Evolutionary conservation across 2,797 vertebrate species (phyloP), one percentile per base, ranked within the genome.

Genomic region (Sebastes iracundus): DNA sequence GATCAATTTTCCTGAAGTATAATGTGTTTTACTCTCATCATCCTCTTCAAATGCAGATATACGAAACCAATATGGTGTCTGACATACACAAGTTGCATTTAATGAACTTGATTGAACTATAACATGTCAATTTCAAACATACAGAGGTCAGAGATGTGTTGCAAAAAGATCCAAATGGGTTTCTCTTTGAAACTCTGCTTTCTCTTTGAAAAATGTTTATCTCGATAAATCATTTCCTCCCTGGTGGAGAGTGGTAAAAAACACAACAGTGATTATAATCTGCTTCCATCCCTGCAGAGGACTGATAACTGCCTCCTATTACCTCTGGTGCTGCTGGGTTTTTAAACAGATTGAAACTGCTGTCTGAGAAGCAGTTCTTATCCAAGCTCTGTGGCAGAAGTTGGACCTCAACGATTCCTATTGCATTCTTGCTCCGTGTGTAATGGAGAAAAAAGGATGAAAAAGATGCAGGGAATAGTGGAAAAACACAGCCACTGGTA

Each of bases 381-480:
- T 80, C 74, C 61, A 59, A 67, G 66, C 72, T 76, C 80, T 90
- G 85, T 86, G 85, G 86, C 78, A 90, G 82, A 89, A 77, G 55
- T 4, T 83, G 84, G 77, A 84, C 84, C 85, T 82, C 63, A 71
- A 8, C 7, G 1, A 83, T 83, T 91, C 86, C 81, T 80, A 60
- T 49, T 67, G 73, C 88, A 93, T 93, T 93, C 86, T 87, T 93
- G 72, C 30, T 84, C 42, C 32, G 65, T 91, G 90, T 72, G 90
- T 91, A 88, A 94, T 89, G 92, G 88, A 90, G 90, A 82, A 82
- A 81, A 82, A 67, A 25, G 46, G 82, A 87, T 80, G 70, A 81
- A 92, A 85, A 88, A 71, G 82, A 87, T 88, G 84, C 73, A 86
- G 73, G 72, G 72, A 86, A 74, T 68, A 71, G 83, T 84, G 88